Evolutionary conservation across 2,888 invertebrate species (phyloP).

Genomic region (Odontocolon sp.): DNA sequence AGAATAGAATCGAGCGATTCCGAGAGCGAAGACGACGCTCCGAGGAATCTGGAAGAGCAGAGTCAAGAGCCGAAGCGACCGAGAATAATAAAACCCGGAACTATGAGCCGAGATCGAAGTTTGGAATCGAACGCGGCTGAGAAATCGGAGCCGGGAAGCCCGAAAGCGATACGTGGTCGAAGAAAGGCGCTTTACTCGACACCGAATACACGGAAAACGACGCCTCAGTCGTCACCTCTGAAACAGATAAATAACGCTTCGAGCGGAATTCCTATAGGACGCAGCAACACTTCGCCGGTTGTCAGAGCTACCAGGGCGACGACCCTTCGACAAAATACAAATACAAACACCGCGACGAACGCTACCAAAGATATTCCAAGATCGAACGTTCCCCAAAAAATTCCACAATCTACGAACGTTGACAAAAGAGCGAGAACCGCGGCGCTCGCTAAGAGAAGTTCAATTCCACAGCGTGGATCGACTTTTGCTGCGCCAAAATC

Average conservation of each 20-base stretch:
- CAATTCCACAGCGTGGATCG: conserved; percentile 73
- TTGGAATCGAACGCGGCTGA: conserved; percentile 73
- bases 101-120: conserved; percentile 70
- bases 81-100: conserved; percentile 82
- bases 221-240: conserved; percentile 75
- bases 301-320: conserved; percentile 76
- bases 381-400: conserved; percentile 75
- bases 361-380: conserved; percentile 58
- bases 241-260: conserved; percentile 67
- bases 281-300: conserved; percentile 76
- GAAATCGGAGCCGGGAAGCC: conserved; percentile 74
- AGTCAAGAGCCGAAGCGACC: conserved; percentile 76
- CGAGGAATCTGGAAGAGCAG: conserved; percentile 64
- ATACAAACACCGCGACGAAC: conserved; percentile 65
- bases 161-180: conserved; percentile 85
- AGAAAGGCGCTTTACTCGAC: conserved; percentile 86
- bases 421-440: conserved; percentile 65
- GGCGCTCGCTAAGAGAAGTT: conserved; percentile 69
- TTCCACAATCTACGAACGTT: conserved; percentile 56
- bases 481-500: conserved; percentile 71
- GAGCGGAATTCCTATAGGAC: conserved; percentile 74
- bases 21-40: conserved; percentile 67
- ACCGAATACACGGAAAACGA: conserved; percentile 73
- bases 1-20: conserved; percentile 49
- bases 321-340: conserved; percentile 75